Conservation (phyloP, 1,140 invertebrate species). For the Calycopis cecrops region DNA sequence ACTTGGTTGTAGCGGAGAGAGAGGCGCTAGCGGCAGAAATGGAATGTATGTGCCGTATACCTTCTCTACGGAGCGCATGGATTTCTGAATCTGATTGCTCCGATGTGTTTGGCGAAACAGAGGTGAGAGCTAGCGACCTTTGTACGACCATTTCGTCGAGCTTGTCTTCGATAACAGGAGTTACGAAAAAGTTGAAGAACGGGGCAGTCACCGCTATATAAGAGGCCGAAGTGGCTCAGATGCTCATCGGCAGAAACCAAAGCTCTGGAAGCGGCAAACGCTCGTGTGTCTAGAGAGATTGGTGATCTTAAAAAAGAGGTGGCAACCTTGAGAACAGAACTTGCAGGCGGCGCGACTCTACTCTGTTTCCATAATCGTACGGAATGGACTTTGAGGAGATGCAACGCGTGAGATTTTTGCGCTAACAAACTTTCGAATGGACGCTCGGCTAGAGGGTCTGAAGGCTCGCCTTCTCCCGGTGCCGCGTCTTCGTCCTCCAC, state of each 20-base stretch:
- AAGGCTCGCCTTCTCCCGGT: constrained; percentile 4
- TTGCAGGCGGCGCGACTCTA: too few species aligned
- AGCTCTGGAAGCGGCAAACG: constrained; percentile 7
- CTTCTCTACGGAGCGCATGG: too few species aligned
- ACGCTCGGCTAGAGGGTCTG: background rate
- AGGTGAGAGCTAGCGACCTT: background rate
- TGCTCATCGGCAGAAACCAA: background rate
- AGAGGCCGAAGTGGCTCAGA: background rate
- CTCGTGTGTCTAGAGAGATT: constrained; percentile 2
- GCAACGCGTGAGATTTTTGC: background rate
- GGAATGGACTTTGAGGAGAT: background rate
- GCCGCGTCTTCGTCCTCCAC: constrained; percentile 1
- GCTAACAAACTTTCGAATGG: background rate
- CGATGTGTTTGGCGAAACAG: background rate
- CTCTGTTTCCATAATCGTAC: too few species aligned
- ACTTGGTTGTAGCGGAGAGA: too few species aligned
- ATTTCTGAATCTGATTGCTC: too few species aligned
- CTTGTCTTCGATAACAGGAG: background rate
- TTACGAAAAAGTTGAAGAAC: constrained; percentile 3
- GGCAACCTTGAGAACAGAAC: too few species aligned
- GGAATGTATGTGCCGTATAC: too few species aligned
- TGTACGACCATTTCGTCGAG: background rate
- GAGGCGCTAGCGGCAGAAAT: too few species aligned
- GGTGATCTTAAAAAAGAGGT: too few species aligned
- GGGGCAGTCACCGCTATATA: background rate